These are phyloP conservation scores for Cinclus mexicanus DNA, from an alignment of 2,113 vertebrate genomes.

Conservation along the genomic window DNA sequence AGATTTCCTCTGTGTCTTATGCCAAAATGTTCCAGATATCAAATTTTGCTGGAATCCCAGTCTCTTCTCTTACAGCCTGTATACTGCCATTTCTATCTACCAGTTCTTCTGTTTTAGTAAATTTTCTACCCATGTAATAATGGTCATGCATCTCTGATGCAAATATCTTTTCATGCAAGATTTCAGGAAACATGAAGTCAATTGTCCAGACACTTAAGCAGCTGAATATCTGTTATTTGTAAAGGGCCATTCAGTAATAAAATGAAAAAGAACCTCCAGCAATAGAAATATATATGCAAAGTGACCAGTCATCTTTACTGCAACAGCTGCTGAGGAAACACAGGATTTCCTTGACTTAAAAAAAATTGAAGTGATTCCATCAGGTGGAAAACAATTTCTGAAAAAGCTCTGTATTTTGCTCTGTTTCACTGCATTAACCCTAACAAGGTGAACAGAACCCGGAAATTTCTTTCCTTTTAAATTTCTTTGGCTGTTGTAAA, in stretches of 20 bases:
- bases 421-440: not conserved
- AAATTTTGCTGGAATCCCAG: not conserved
- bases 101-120: not conserved
- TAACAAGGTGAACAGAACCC: not conserved
- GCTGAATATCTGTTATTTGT: not conserved
- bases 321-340: slow-evolving; percentile 43
- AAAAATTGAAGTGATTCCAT: not conserved
- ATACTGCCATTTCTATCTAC: not conserved
- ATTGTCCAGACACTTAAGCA: not conserved
- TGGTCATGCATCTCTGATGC: not conserved
- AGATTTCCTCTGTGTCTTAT: not conserved
- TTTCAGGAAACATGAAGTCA: not conserved
- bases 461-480: not conserved
- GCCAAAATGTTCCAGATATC: not conserved
- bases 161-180: not conserved
- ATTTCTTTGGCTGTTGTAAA: not conserved
- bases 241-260: not conserved
- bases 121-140: not conserved
- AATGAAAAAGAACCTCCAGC: not conserved
- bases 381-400: not conserved
- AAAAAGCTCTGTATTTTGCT: not conserved
- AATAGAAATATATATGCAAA: slow-evolving; percentile 29
- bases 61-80: not conserved
- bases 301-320: not conserved
- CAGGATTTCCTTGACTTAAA: slow-evolving; percentile 24